These are phyloP conservation scores for Tachysurus fulvidraco DNA, from an alignment of 2,113 vertebrate species.

Conservation along the genomic window DNA sequence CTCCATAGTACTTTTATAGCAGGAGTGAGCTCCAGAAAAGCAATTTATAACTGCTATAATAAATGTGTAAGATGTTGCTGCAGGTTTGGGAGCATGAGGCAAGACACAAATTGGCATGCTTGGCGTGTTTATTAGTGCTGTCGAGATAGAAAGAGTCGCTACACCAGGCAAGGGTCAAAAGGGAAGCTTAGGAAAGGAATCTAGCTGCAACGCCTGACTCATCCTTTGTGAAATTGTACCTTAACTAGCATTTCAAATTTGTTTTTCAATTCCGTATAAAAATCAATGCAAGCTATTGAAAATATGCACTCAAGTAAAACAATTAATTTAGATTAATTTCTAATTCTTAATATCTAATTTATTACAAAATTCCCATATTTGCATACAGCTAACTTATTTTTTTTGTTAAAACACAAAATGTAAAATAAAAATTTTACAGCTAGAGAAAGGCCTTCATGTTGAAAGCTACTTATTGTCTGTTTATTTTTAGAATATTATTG, in stretches of 20 bases:
- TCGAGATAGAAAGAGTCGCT: neutral
- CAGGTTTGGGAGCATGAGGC: neutral
- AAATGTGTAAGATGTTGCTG: neutral
- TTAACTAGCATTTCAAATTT: neutral
- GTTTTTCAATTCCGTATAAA: neutral
- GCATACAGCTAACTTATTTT: neutral
- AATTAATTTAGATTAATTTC: no score
- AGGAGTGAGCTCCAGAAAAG: conserved; percentile 13
- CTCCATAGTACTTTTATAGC: conserved; percentile 11
- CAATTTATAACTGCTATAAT: conserved; percentile 1
- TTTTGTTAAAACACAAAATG: neutral
- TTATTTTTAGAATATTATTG: neutral
- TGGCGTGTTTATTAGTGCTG: neutral
- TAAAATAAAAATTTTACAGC: neutral
- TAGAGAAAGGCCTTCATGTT: neutral
- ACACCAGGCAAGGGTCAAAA: neutral
- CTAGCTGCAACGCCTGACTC: neutral
- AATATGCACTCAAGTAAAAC: no score
- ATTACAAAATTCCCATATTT: neutral
- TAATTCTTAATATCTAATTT: no score
- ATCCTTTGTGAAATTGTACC: neutral
- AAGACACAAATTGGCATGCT: neutral
- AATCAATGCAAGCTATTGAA: neutral
- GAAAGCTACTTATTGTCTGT: neutral
- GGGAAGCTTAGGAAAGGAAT: neutral